These are phyloP conservation scores for Eupithecia abbreviata DNA, from an alignment of 2,888 invertebrate genomes.

Conservation along the genomic window DNA sequence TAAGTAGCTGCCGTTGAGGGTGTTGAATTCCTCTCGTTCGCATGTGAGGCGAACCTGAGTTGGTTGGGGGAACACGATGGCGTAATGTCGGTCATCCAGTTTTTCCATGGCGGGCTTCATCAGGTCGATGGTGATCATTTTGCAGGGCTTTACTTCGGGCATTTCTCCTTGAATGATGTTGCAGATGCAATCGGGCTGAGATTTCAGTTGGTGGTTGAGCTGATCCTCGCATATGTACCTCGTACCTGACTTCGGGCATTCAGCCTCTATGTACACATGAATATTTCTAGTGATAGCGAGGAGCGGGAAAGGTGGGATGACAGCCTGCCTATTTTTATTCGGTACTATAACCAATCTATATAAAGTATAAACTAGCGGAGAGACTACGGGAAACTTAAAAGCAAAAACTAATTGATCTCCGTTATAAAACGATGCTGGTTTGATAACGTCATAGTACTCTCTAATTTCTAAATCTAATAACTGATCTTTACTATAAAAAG, in stretches of 20 bases:
- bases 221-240: neutral
- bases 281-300: neutral
- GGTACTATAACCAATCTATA: neutral
- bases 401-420: neutral
- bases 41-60: no score
- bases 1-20: no score
- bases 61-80: neutral
- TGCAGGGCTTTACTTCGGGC: neutral
- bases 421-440: no score
- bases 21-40: no score
- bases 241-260: neutral
- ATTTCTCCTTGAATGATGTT: neutral
- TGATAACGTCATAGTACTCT: neutral
- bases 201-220: neutral
- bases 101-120: neutral
- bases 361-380: neutral
- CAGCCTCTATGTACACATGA: slow-evolving; percentile 1
- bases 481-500: neutral
- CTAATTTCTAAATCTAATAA: neutral
- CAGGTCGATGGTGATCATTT: neutral
- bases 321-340: slow-evolving; percentile 2
- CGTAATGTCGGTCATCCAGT: neutral
- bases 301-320: neutral
- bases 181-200: neutral
- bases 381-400: neutral